Base-by-base conservation (phyloP, 2,888 invertebrate species). In the Cephonodes hylas region DNA sequence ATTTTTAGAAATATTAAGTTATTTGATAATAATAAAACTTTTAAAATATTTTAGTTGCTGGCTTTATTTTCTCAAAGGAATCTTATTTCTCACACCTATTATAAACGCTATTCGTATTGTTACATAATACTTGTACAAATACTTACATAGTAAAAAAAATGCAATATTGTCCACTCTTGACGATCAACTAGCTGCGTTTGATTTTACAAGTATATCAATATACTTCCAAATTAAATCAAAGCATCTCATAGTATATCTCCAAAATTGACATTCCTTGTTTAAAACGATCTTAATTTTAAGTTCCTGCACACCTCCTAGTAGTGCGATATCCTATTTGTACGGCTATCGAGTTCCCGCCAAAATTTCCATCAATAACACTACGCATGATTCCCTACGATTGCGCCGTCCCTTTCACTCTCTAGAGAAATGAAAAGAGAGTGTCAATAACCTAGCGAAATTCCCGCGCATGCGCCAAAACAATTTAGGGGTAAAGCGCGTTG, bases 331-430 rank as follows among this genome's bases (percentile, higher is more conserved):
- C 10, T 44, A 44, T 18, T 42, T 31, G 10, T 23, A 56, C 48
- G 59, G 62, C 53, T 58, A 63, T 63, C n/a, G n/a, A 38, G 72
- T 83, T 86, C 84, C 93, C 94, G 85, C 88, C 84, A 84, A 80
- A 72, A 70, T 71, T 78, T 84, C 76, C 80, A 84, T 92, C 91
- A 88, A 92, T 92, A 92, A 84, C 83, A 88, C 80, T 85, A 91
- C 91, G 91, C 91, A 92, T 87, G 90, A 86, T 81, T 70, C 76
- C 68, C 74, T 70, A 69, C 68, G 63, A 56, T 70, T 64, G 63
- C 42, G 60, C 75, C 65, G 56, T 80, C 85, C 79, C 84, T 69
- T 71, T 86, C 74, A 58, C 42, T n/a, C 69, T 45, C n/a, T 38
- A 61, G 22, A 60, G 63, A 63, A 70, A 67, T 64, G 60, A 72